Percentiles rank a stretch among this genome's conserved stretches.
Evolutionary conservation across 2,888 invertebrate genomes (phyloP).

Genomic region (Parnassius glacialis): DNA sequence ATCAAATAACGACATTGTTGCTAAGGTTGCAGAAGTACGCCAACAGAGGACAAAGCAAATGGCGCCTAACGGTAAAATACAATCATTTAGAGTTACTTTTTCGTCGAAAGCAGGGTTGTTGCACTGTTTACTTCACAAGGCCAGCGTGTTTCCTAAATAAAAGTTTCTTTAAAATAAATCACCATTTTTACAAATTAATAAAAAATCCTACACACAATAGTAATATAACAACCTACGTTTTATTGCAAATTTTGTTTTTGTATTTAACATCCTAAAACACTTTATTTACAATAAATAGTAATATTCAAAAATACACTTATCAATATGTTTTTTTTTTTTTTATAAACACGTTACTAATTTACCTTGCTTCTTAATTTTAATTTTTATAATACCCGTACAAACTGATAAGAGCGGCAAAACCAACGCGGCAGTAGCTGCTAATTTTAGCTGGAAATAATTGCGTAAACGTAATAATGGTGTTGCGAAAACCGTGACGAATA

Average conservation of each 20-base stretch:
- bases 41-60: slow-evolving; percentile 22
- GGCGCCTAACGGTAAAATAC: slow-evolving; percentile 25
- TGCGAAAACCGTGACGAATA: slow-evolving; percentile 18
- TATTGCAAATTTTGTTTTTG: too few relatives aligned
- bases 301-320: too few relatives aligned
- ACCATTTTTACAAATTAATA: neutral
- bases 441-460: slow-evolving; percentile 2
- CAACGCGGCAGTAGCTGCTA: neutral
- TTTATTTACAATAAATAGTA: too few relatives aligned
- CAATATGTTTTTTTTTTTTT: too few relatives aligned
- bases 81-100: slow-evolving; percentile 25
- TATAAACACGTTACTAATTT: too few relatives aligned
- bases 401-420: neutral
- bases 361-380: too few relatives aligned
- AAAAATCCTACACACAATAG: too few relatives aligned
- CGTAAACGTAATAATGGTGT: slow-evolving; percentile 10
- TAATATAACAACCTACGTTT: too few relatives aligned
- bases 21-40: slow-evolving; percentile 4
- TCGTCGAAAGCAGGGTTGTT: slow-evolving; percentile 25
- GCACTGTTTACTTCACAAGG: slow-evolving; percentile 25
- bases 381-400: neutral
- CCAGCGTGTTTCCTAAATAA: slow-evolving; percentile 16
- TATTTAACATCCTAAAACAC: too few relatives aligned
- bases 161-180: slow-evolving; percentile 9
- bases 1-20: slow-evolving; percentile 4